Evolutionary conservation across 2,797 vertebrate genomes (phyloP).

Genomic region (Streptopelia turtur): DNA sequence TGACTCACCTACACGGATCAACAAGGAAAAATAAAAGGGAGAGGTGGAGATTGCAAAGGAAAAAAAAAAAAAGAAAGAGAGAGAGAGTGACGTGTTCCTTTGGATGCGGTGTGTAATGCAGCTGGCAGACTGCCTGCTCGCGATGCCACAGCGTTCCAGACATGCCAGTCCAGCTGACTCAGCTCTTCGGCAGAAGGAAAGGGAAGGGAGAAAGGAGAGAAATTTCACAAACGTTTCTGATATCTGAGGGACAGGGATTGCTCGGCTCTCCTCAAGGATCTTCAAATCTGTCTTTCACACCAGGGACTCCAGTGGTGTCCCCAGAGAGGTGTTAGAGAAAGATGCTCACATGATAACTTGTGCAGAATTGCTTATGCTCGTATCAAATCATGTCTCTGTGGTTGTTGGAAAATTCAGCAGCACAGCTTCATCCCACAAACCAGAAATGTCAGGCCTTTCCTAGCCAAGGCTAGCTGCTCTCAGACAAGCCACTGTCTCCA

Average conservation of each 20-base stretch:
- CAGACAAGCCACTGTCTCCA: slow-evolving; percentile 62
- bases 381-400: background rate
- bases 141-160: slow-evolving; percentile 52
- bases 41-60: slow-evolving; percentile 49
- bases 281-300: background rate
- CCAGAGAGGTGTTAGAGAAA: background rate
- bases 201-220: slow-evolving; percentile 11
- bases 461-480: slow-evolving; percentile 61
- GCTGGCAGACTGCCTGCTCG: slow-evolving; percentile 47
- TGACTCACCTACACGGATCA: slow-evolving; percentile 72
- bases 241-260: accelerated
- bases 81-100: slow-evolving; percentile 44
- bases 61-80: background rate
- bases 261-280: too few species aligned
- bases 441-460: slow-evolving; percentile 40
- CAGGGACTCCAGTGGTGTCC: background rate
- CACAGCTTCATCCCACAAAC: slow-evolving; percentile 28
- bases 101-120: slow-evolving; percentile 57
- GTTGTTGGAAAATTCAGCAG: slow-evolving; percentile 18
- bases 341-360: background rate
- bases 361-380: background rate
- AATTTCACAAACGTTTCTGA: slow-evolving; percentile 1
- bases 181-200: slow-evolving; percentile 26
- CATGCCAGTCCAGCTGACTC: slow-evolving; percentile 62
- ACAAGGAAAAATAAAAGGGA: slow-evolving; percentile 72